Evolutionary conservation across 2,113 vertebrate species (phyloP).

Genomic region (Percopsis transmontana): DNA sequence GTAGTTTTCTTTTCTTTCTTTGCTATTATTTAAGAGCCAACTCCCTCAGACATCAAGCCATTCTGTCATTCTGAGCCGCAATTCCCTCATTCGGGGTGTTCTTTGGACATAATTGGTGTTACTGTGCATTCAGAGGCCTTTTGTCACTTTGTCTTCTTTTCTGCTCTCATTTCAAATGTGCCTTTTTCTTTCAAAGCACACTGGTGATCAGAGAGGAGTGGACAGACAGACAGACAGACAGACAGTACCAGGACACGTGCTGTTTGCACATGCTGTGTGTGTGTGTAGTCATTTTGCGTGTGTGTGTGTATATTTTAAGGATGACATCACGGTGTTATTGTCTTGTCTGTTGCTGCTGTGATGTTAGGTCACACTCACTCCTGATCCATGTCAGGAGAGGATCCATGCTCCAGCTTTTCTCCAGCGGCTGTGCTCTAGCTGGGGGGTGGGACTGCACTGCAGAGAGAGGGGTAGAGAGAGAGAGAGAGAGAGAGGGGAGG

Average conservation of each 20-base stretch:
- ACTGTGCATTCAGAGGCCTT: neutral
- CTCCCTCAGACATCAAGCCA: conserved; percentile 15
- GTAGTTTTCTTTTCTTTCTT: conserved; percentile 13
- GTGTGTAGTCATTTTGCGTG: too few relatives aligned
- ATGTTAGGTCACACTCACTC: conserved; percentile 46
- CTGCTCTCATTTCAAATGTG: conserved; percentile 1
- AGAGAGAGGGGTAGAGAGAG: conserved; percentile 47
- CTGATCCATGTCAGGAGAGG: conserved; percentile 35
- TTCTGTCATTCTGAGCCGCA: conserved; percentile 4
- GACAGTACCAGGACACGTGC: too few relatives aligned
- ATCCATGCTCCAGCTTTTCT: conserved; percentile 64
- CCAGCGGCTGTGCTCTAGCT: conserved; percentile 52
- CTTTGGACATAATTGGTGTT: neutral
- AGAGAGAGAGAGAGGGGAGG: conserved; percentile 14
- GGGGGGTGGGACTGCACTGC: conserved; percentile 72
- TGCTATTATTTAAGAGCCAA: neutral
- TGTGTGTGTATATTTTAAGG: conserved; percentile 6
- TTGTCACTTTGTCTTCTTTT: neutral
- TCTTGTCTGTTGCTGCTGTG: neutral
- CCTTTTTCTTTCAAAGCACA: neutral
- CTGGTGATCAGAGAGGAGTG: neutral
- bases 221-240: too few relatives aligned
- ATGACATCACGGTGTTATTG: conserved; percentile 52
- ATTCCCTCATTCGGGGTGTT: neutral
- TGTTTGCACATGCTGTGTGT: neutral